phyloP scores from a whole-genome alignment of 2,113 vertebrate genomes.

The Aplodontia rufa region DNA sequence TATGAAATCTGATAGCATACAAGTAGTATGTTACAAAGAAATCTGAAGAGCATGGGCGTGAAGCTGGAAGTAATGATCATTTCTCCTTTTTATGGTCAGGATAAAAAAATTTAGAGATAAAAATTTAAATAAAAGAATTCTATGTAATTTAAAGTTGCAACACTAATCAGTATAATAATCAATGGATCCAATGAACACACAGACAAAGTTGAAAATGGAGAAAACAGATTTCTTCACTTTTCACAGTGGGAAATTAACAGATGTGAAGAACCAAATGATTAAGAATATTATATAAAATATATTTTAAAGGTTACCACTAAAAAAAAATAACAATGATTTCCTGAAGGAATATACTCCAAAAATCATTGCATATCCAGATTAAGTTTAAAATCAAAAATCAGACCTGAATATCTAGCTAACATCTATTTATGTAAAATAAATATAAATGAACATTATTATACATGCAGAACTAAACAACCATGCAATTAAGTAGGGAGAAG shows the following conservation, averaged over 20 bases:
- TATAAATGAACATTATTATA: background rate
- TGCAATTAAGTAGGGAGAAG: background rate
- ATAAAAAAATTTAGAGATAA: background rate
- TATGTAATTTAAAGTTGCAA: background rate
- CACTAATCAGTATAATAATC: background rate
- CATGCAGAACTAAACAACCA: background rate
- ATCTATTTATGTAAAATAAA: background rate
- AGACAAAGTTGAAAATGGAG: background rate
- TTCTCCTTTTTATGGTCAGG: background rate
- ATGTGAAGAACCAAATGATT: background rate
- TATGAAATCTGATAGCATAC: background rate
- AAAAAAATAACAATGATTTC: background rate
- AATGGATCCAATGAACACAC: background rate
- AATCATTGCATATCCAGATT: background rate
- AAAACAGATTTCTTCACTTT: background rate
- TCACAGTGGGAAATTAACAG: background rate
- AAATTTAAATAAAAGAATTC: background rate
- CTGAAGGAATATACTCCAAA: background rate
- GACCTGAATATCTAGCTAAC: background rate
- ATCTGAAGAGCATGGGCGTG: background rate
- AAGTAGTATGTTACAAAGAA: background rate
- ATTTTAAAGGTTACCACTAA: background rate
- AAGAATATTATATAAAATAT: background rate
- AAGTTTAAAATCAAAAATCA: background rate
- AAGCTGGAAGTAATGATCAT: background rate